Evolutionary conservation across 2,797 vertebrate species (phyloP).

Genomic region (Yasuhikotakia modesta): DNA sequence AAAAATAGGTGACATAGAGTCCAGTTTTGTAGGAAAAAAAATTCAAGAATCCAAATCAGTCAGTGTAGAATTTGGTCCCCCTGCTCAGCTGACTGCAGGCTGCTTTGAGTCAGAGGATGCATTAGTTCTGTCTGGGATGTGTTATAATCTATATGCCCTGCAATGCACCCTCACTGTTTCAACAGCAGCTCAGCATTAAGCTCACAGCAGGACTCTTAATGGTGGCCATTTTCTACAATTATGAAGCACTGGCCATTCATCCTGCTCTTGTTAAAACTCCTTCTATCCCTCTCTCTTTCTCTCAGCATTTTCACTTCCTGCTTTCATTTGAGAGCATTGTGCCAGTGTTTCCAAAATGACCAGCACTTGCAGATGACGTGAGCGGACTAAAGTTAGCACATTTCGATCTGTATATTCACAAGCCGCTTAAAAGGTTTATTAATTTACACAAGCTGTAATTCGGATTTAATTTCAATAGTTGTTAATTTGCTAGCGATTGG

Average conservation of each 20-base stretch:
- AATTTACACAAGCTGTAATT: background rate
- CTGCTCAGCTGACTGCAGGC: background rate
- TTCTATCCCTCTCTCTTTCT: background rate
- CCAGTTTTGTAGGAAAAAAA: background rate
- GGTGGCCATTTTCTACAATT: slow-evolving; percentile 65
- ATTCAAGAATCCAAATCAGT: background rate
- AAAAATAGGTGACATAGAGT: background rate
- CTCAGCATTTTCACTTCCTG: background rate
- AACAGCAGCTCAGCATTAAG: slow-evolving; percentile 19
- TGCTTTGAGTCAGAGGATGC: background rate
- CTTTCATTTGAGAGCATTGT: background rate
- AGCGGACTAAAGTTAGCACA: background rate
- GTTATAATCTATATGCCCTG: slow-evolving; percentile 24
- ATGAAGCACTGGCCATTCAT: slow-evolving; percentile 59
- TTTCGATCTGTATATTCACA: background rate
- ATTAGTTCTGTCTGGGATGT: slow-evolving; percentile 25
- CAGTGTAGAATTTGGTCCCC: background rate
- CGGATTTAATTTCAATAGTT: background rate
- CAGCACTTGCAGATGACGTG: background rate
- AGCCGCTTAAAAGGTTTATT: too few relatives aligned
- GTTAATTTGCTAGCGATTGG: slow-evolving; percentile 1
- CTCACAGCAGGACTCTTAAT: slow-evolving; percentile 42
- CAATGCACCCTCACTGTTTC: slow-evolving; percentile 58
- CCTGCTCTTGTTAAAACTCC: slow-evolving; percentile 34
- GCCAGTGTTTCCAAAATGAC: background rate